Base-by-base conservation (phyloP, 2,797 vertebrate genomes). In the Intellagama lesueurii region DNA sequence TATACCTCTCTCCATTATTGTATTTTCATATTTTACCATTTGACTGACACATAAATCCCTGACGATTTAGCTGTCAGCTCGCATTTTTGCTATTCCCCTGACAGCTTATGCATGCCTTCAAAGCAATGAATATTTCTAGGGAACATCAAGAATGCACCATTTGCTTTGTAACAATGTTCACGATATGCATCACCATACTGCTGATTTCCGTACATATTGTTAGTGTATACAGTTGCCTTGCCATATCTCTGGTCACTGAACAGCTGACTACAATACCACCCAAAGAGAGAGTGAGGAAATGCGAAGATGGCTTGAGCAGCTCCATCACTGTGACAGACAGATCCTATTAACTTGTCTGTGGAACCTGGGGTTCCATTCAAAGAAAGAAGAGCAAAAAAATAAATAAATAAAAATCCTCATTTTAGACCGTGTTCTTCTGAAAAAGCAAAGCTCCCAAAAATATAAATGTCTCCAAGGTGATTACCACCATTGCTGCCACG, bases 401-500 rank as follows among this genome's bases (percentile, higher is more conserved):
- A 40, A 40, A 40, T 40, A 40, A 40, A 40, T 40, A 40, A 40
- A 40, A 2, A 40, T 73, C 86, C 9, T 0, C 81, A 19, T 44
- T 0, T 9, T 56, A 22, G 70, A 90, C 91, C 90, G 12, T 30
- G 88, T 56, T 35, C 72, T 78, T 7, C n/a, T 66, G 82, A 56
- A 79, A 92, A 89, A 90, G 11, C 84, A 87, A 49, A 0, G n/a
- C 30, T 35, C 8, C 35, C 87, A 47, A 88, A 91, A 89, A 85
- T 32, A 4, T 11, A 14, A 75, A 81, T n/a, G 81, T 76, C 68
- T 89, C 66, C 40, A 86, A 91, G 32, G 11, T 47, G 86, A 26
- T 73, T 87, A 28, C 60, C 78, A 81, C 11, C 44, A 86, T 5
- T 17, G 19, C 19, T 64, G 76, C 81, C 84, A 78, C 60, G 88